Evolutionary conservation across 2,797 vertebrate species (phyloP).

Genomic region (Menidia menidia): DNA sequence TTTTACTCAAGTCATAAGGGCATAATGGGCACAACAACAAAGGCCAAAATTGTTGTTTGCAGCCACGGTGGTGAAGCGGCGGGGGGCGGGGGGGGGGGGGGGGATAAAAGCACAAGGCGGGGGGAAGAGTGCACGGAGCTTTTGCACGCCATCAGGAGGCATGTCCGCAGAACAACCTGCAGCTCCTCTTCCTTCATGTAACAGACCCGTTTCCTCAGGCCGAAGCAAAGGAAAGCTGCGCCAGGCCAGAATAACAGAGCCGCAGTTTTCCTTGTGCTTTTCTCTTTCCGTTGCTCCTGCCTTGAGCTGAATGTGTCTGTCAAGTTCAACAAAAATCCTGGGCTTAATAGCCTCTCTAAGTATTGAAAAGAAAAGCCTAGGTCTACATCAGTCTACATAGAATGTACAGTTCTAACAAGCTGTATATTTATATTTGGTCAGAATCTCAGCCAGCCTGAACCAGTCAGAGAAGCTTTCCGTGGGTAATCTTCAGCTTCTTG

Average conservation of each 20-base stretch:
- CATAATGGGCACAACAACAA: constrained; percentile 35
- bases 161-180: constrained; percentile 57
- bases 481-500: no score
- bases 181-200: constrained; percentile 59
- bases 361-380: no score
- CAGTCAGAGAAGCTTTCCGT: no score
- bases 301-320: constrained; percentile 10
- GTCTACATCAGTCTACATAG: no score
- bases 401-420: no score
- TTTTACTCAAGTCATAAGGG: constrained; percentile 35
- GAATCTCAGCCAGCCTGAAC: no score
- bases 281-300: constrained; percentile 11
- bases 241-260: constrained; percentile 24
- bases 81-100: constrained; percentile 3
- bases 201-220: constrained; percentile 63
- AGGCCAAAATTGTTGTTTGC: constrained; percentile 38
- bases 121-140: constrained; percentile 18
- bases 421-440: no score
- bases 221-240: constrained; percentile 55
- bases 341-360: no score
- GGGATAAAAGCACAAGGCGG: constrained; percentile 30
- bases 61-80: constrained; percentile 8
- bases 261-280: background rate
- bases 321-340: background rate
- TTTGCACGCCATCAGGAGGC: constrained; percentile 35